A percentile compares a stretch with the other conserved stretches of the same genome.
These are phyloP conservation scores for Folsomia manolachei DNA, from an alignment of 2,888 invertebrate species.

Conservation along the genomic window DNA sequence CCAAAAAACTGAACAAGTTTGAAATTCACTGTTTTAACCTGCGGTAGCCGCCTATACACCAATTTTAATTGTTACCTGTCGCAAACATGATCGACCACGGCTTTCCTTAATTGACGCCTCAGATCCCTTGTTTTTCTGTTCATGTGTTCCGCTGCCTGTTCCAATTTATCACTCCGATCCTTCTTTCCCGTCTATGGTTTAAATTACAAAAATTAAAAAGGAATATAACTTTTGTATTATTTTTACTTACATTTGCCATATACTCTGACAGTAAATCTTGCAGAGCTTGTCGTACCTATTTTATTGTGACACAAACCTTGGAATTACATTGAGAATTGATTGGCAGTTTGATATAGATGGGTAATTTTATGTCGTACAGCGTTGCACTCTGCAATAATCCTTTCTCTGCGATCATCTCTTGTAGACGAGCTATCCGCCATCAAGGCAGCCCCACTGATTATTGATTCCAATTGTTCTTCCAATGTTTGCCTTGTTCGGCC, in stretches of 20 bases:
- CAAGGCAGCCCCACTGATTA: conserved; percentile 93
- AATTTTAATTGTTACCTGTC: conserved; percentile 62
- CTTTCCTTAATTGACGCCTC: conserved; percentile 88
- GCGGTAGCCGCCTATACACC: background rate
- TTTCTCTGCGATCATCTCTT: conserved; percentile 88
- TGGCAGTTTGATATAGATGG: conserved; percentile 57
- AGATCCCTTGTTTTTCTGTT: conserved; percentile 91
- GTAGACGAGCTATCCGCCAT: conserved; percentile 98
- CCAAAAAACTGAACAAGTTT: conserved; percentile 74
- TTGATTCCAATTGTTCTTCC: conserved; percentile 92
- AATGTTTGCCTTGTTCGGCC: conserved; percentile 83
- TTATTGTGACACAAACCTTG: too few relatives aligned
- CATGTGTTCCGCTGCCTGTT: conserved; percentile 95
- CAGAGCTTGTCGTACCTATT: conserved; percentile 78
- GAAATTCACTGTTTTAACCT: conserved; percentile 3
- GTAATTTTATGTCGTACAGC: too few relatives aligned
- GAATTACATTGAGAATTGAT: background rate
- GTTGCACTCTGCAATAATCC: conserved; percentile 97
- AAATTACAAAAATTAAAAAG: background rate
- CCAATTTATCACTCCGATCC: conserved; percentile 83
- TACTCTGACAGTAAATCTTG: conserved; percentile 96
- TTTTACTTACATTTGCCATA: conserved; percentile 90
- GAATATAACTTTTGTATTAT: background rate
- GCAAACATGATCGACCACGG: conserved; percentile 95
- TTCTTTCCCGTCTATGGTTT: conserved; percentile 72